phyloP scores from a whole-genome alignment of 2,113 vertebrate species.

The Malurus elegans region DNA sequence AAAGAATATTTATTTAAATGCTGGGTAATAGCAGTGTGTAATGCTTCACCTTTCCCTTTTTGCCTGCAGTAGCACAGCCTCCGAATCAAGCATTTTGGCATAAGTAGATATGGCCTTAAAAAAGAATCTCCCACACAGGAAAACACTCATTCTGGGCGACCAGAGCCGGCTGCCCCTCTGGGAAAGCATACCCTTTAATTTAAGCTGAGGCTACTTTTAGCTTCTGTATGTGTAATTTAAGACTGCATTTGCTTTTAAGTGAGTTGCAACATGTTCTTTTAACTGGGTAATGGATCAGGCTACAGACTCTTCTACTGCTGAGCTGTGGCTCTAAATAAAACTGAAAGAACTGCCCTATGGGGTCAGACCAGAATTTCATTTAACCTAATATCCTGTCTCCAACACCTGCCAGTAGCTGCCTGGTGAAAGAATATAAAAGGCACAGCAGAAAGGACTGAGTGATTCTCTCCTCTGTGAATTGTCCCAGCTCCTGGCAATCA shows the following conservation, averaged over 20 bases:
- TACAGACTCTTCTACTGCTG: background rate
- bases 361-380: background rate
- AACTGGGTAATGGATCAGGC: constrained; percentile 9
- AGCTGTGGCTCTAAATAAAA: constrained; percentile 43
- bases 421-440: constrained; percentile 7
- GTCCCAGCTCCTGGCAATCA: background rate
- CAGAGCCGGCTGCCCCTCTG: background rate
- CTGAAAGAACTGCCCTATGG: constrained; percentile 24
- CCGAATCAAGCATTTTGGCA: background rate
- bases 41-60: constrained; percentile 11
- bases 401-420: background rate
- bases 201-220: constrained; percentile 28
- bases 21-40: background rate
- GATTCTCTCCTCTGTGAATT: background rate
- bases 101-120: background rate
- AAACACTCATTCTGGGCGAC: background rate
- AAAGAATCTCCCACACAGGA: constrained; percentile 23
- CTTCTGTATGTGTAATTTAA: constrained; percentile 33
- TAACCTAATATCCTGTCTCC: constrained; percentile 35
- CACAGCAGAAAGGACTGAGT: background rate
- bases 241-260: constrained; percentile 45
- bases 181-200: constrained; percentile 42
- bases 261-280: constrained; percentile 48
- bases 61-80: background rate
- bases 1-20: constrained; percentile 31